Evolutionary conservation across 1,140 invertebrate genomes (phyloP), one percentile per base, ranked within the genome.

Genomic region (Agraylea sexmaculata): DNA sequence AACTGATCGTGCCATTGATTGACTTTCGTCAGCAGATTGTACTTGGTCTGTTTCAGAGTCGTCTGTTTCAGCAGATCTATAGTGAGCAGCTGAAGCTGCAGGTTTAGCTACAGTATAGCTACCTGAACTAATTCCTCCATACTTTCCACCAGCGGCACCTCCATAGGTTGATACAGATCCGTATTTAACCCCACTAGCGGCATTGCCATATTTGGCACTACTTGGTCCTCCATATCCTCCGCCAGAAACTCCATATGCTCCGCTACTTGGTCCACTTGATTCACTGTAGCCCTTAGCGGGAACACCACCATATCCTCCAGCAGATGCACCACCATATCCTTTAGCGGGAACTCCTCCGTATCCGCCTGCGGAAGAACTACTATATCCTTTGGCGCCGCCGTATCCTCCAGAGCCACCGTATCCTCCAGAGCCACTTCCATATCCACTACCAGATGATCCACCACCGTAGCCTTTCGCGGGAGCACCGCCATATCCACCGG

Each of bases 401-500:
- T 44, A 51, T 3, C 28, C 19, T 36, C 34, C 34, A 22, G 34
- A 25, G 18, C 34, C 17, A 6, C 34, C 34, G 17, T 18, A 25
- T 4, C 37, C 38, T 5, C 28, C n/a, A 13, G 20, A 2, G 10
- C 43, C 13, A 11, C 17, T 22, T n/a, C 28, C 40, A 19, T 30
- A 29, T 6, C 37, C 41, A 13, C 19, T n/a, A 28, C 16, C 6
- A 8, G 29, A 12, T 40, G 21, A n/a, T 12, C 6, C 11, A 29
- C 4, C 7, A 15, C n/a, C 30, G 13, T 5, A 15, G n/a, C 18
- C 23, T 37, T 4, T 35, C 31, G 16, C 30, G 33, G 27, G 37
- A 40, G 11, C 37, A 21, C 22, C 51, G 47, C 4, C 53, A 53
- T 0, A 54, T 45, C 28, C 42, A 53, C 5, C 51, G 36, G 4